Evolutionary conservation across 2,888 invertebrate genomes (phyloP), one percentile per base, ranked within the genome.

Genomic region (Macaria notata): DNA sequence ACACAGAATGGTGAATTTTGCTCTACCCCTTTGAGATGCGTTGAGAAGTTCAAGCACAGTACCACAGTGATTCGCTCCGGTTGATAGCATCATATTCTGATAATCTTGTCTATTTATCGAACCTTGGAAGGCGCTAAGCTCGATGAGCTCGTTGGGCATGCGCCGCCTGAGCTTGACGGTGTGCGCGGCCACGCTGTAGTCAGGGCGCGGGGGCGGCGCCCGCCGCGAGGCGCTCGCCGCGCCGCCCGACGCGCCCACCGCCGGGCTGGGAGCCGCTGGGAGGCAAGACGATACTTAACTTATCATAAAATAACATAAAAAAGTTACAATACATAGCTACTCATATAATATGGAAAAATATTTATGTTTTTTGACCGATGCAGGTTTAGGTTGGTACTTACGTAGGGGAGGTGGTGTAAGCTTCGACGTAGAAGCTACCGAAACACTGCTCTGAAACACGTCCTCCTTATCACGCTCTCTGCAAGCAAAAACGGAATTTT

Each of bases 61-160:
- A 19, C 19, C 19, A 19, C 19, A 19, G 19, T 19, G 19, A 19
- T 19, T 19, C 19, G 19, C 19, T 19, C 19, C 19, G 19, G 1
- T 19, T 19, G 19, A 19, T 19, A 19, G 19, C 19, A 19, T 19
- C 19, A 19, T 36, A 36, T 1, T 6, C 33, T 33, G 7, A 36
- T n/a, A n/a, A n/a, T n/a, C n/a, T n/a, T n/a, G 7, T 6, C 3
- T 1, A 36, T 4, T 3, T 6, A 36, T 7, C 7, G 5, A 46
- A 79, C 86, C 84, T 45, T 83, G 80, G 58, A 81, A 85, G 19
- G 71, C 63, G 38, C 54, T 65, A 2, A 87, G 77, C 44, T 81
- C 81, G 43, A 81, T 59, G 70, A 87, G 70, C 54, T 86, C 85
- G 44, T 78, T 75, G 30, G 77, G 79, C 29, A 72, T 66, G 3